phyloP scores from a whole-genome alignment of 2,113 vertebrate genomes.

The Conger conger region DNA sequence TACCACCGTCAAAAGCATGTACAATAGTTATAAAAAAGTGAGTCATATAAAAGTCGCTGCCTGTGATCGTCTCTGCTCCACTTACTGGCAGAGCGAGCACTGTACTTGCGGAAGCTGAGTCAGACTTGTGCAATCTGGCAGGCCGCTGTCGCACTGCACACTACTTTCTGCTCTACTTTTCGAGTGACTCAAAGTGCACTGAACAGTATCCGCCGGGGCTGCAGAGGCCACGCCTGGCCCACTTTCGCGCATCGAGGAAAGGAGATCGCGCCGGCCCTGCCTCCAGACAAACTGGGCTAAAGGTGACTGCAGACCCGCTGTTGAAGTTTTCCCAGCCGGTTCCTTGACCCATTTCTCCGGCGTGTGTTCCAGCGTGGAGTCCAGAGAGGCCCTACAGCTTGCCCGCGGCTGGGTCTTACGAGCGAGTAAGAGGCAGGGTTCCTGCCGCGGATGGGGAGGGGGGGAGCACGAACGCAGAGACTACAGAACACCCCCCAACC shows the following conservation, averaged over 20 bases:
- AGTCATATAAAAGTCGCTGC: background rate
- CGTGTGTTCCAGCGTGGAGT: background rate
- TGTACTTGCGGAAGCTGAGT: background rate
- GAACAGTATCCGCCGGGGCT: background rate
- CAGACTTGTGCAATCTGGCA: background rate
- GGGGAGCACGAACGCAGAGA: conserved; percentile 32
- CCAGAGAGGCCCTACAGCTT: background rate
- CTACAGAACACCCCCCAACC: conserved; percentile 56
- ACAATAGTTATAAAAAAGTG: background rate
- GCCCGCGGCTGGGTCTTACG: background rate
- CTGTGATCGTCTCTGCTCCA: background rate
- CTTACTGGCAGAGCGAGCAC: background rate
- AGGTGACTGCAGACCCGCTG: background rate
- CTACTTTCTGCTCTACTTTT: background rate
- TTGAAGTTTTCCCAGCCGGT: background rate
- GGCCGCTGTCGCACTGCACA: background rate
- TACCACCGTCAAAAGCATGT: background rate
- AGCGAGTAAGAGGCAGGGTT: background rate
- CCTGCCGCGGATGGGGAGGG: background rate
- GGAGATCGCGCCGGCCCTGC: background rate
- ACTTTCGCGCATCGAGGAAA: background rate
- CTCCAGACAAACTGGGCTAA: background rate
- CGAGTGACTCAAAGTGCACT: background rate
- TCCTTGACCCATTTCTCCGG: background rate
- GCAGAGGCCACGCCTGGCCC: background rate